Percentiles rank a stretch among this genome's conserved stretches.
Conservation (phyloP, 2,888 invertebrate genomes). For the Seladonia tumulorum region DNA sequence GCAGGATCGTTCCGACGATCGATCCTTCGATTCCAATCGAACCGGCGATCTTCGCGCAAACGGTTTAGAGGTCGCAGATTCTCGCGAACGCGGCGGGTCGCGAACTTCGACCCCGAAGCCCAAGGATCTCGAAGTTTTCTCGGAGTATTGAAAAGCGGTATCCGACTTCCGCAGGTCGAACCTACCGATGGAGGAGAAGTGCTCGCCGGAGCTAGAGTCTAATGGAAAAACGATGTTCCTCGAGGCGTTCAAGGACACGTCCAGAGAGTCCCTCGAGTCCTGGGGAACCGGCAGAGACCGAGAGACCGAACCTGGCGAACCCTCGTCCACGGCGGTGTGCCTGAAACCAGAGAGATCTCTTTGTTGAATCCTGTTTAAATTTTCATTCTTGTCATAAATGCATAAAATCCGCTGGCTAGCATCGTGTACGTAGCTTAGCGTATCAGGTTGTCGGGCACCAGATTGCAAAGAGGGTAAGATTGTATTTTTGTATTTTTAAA, state of each 20-base stretch:
- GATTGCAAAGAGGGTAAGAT: too few relatives aligned
- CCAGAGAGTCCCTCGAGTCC: slow-evolving; percentile 33
- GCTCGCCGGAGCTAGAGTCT: slow-evolving; percentile 19
- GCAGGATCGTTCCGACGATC: background rate
- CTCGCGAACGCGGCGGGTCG: background rate
- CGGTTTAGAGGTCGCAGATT: background rate
- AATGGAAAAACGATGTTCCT: slow-evolving; percentile 46
- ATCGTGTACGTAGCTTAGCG: too few relatives aligned
- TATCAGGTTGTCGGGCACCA: too few relatives aligned
- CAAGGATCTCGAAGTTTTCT: background rate
- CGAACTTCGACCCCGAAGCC: background rate
- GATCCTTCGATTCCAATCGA: background rate
- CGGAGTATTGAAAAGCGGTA: slow-evolving; percentile 6
- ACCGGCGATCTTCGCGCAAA: background rate
- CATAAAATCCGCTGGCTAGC: too few relatives aligned
- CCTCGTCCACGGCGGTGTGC: slow-evolving; percentile 85
- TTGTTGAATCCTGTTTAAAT: background rate
- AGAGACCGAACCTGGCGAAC: slow-evolving; percentile 78
- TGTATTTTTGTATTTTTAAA: too few relatives aligned
- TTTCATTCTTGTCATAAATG: background rate
- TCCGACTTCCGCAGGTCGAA: slow-evolving; percentile 9
- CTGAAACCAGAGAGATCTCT: slow-evolving; percentile 76
- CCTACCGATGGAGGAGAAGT: slow-evolving; percentile 12
- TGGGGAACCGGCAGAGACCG: slow-evolving; percentile 52
- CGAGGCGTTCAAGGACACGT: slow-evolving; percentile 30